Percentiles rank a stretch among this genome's conserved stretches.
These are phyloP conservation scores for Peromyscus californicus DNA, from an alignment of 2,113 vertebrate genomes.

Conservation along the genomic window DNA sequence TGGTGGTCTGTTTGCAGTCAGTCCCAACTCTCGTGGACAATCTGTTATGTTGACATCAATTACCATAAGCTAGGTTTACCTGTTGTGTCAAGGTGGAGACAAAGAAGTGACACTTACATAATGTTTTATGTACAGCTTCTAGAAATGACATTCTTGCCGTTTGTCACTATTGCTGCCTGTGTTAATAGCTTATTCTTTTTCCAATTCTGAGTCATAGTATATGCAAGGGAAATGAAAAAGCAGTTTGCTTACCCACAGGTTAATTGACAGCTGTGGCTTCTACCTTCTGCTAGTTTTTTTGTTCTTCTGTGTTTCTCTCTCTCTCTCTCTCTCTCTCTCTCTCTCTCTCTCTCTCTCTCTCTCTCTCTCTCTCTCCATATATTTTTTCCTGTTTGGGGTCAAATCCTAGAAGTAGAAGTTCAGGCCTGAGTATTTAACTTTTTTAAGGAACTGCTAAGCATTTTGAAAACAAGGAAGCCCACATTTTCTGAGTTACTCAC, in stretches of 20 bases:
- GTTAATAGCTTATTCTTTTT: neutral
- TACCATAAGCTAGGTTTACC: neutral
- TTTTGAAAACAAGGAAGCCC: neutral
- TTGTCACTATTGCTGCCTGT: neutral
- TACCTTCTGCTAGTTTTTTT: neutral
- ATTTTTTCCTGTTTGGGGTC: neutral
- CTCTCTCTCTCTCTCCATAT: neutral
- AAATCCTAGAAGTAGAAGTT: neutral
- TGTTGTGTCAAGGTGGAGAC: neutral
- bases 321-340: neutral
- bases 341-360: neutral
- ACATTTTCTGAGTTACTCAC: neutral
- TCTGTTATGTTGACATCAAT: neutral
- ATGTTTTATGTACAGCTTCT: neutral
- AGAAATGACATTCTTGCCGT: neutral
- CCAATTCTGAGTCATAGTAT: neutral
- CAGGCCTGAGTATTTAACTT: neutral
- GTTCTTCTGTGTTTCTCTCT: neutral
- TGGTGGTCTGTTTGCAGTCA: neutral
- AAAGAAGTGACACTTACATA: neutral
- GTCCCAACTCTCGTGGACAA: accelerated
- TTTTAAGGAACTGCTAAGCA: neutral
- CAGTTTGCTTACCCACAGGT: neutral
- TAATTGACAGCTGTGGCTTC: neutral
- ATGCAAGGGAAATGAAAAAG: neutral